These are phyloP conservation scores for Catocala sponsa DNA, from an alignment of 2,888 invertebrate species.

Conservation along the genomic window DNA sequence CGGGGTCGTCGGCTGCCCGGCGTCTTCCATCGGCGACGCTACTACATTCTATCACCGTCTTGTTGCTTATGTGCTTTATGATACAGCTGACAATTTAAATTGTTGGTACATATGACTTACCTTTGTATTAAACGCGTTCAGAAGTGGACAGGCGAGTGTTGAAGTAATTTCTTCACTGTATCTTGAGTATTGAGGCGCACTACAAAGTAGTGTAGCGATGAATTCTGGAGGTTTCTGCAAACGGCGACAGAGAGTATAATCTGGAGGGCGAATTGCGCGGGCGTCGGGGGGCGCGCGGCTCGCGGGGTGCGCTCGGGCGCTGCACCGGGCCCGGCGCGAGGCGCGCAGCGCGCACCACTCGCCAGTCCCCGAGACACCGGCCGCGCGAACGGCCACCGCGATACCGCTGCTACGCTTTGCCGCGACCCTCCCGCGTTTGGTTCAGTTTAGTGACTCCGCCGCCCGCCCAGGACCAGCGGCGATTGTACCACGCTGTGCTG, in stretches of 20 bases:
- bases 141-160: neutral
- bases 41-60: constrained; percentile 33
- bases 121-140: neutral
- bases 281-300: constrained; percentile 67
- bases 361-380: constrained; percentile 87
- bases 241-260: constrained; percentile 64
- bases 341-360: constrained; percentile 61
- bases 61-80: constrained; percentile 15
- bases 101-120: neutral
- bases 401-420: constrained; percentile 56
- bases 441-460: constrained; percentile 70
- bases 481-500: constrained; percentile 67
- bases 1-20: constrained; percentile 78
- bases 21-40: constrained; percentile 49
- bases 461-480: constrained; percentile 76
- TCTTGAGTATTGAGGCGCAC: constrained; percentile 9
- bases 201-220: constrained; percentile 26
- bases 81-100: constrained; percentile 5
- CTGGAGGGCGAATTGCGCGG: constrained; percentile 79
- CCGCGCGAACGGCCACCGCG: constrained; percentile 86
- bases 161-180: neutral
- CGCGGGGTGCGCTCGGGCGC: constrained; percentile 79
- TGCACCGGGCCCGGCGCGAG: constrained; percentile 65
- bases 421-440: constrained; percentile 58
- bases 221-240: constrained; percentile 71